Base-by-base conservation (phyloP, 2,888 invertebrate genomes). In the Drosophila siamana region DNA sequence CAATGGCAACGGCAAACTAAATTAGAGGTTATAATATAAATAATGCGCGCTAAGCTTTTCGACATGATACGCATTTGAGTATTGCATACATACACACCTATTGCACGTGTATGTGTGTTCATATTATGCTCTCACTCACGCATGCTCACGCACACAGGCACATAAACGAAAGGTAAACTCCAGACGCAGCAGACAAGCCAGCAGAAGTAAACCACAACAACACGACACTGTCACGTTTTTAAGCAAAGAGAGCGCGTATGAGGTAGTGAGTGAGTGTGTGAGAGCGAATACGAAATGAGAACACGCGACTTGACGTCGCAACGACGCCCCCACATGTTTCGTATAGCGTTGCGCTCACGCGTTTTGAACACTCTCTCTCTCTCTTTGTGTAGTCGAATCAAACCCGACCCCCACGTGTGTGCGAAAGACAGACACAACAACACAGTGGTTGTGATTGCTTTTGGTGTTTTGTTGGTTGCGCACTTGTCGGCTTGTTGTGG, bases 1-100 rank as follows among this genome's bases (percentile, higher is more conserved):
- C 50, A 72, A 67, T 41, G 43, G 62, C 66, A 70, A 68, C 38
- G 43, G 62, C 69, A 70, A 79, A 73, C 44, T 69, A 78, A 83
- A 88, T 86, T 88, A 86, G 87, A 84, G 83, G 83, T 84, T 88
- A 83, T 88, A 83, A 74, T 74, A 75, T 78, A 75, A 75, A 74
- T 75, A 75, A 88, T 82, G 78, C 83, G 74, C 86, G 84, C 78
- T 86, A 88, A 83, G 87, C 87, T 84, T 83, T 88, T 80, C 70
- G 76, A 69, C 80, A 88, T 88, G 87, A 83, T 77, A 83, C 48
- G 83, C 62, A 77, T 57, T 40, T 67, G 44, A 78, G 67, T 73
- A 72, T 61, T 43, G 30, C 48, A 36, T 30, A 26, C 28, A 50
- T 30, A 65, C 44, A 61, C 24, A 47, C 16, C 11, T 47, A 26